Evolutionary conservation across 2,113 vertebrate genomes (phyloP).

Genomic region (Vicugna pacos): DNA sequence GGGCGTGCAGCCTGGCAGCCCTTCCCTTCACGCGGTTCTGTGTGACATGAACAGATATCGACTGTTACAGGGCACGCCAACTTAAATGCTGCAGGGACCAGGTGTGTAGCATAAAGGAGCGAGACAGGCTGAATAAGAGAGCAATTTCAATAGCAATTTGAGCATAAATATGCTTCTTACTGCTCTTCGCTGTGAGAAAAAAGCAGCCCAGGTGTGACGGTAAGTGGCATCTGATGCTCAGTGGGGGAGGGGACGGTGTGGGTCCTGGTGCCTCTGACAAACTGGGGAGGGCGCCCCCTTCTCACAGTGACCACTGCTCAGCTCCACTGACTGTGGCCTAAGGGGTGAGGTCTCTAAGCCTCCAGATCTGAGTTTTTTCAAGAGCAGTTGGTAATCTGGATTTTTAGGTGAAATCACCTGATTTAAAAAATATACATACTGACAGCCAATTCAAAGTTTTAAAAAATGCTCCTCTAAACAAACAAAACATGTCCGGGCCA

Average conservation of each 20-base stretch:
- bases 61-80: not conserved
- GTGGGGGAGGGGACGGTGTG: not conserved
- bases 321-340: not conserved
- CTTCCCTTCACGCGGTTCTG: not conserved
- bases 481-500: not conserved
- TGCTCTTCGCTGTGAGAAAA: not conserved
- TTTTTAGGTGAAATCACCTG: conserved; percentile 10
- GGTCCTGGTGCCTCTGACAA: too few relatives aligned
- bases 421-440: not conserved
- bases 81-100: not conserved
- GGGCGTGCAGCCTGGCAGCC: not conserved
- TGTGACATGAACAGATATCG: not conserved
- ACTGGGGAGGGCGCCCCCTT: not conserved
- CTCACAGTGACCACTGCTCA: not conserved
- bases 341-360: not conserved
- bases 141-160: not conserved
- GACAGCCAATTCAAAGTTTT: not conserved
- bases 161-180: not conserved
- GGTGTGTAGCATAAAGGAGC: not conserved
- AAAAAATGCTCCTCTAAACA: not conserved
- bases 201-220: not conserved
- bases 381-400: not conserved
- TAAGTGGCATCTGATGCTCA: not conserved
- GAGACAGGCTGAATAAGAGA: not conserved
- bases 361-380: not conserved